Evolutionary conservation across 2,888 invertebrate genomes (phyloP).

Genomic region (Cremastinae sp.): DNA sequence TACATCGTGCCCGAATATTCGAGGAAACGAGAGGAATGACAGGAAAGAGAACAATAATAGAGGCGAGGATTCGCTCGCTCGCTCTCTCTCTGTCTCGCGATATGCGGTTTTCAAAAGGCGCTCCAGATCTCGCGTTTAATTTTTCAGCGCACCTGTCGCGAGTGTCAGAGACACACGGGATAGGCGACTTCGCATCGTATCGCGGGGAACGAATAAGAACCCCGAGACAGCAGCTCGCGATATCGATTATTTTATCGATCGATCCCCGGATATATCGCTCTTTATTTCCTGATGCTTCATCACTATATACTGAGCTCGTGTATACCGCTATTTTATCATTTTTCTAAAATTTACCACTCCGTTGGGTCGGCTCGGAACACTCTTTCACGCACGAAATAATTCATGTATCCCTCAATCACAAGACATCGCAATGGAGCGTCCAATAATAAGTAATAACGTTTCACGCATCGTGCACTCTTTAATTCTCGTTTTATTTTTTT

Average conservation of each 20-base stretch:
- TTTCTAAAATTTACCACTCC: no score
- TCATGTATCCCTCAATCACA: no score
- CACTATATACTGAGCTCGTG: no score
- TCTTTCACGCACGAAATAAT: no score
- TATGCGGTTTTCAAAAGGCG: conserved; percentile 30
- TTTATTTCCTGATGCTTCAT: no score
- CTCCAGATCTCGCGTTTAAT: conserved; percentile 19
- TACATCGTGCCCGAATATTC: neutral
- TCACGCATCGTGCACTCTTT: conserved; percentile 1
- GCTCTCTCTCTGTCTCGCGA: no score
- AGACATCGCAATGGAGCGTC: neutral
- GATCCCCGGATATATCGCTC: no score
- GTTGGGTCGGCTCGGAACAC: no score
- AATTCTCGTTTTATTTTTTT: neutral
- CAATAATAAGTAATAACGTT: neutral
- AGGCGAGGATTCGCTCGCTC: conserved; percentile 1
- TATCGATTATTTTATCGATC: no score
- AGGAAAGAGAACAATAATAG: neutral
- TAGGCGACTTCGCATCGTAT: neutral
- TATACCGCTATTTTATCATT: no score
- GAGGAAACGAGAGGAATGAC: neutral
- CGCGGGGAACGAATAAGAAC: conserved; percentile 6
- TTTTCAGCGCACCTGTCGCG: conserved; percentile 26
- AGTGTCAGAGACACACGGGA: conserved; percentile 22
- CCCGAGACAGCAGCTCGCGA: neutral